Conservation (phyloP, 2,113 vertebrate genomes). For the Nothoprocta pentlandii region DNA sequence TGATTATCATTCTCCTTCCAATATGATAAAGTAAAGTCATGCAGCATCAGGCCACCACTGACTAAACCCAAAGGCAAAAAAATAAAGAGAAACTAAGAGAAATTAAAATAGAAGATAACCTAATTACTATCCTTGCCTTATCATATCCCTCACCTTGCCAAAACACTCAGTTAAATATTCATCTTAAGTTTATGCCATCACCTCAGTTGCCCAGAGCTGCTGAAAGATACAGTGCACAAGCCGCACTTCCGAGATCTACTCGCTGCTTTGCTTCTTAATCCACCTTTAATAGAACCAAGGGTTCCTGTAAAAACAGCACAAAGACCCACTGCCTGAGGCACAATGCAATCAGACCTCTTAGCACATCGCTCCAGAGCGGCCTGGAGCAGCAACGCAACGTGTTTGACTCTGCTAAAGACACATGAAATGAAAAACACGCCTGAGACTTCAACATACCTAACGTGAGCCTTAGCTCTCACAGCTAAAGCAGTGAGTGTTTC, state of each 20-base stretch:
- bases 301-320: not conserved
- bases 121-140: conserved; percentile 5
- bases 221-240: not conserved
- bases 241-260: not conserved
- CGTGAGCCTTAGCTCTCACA: not conserved
- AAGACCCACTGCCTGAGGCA: not conserved
- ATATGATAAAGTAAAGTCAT: not conserved
- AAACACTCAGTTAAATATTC: conserved; percentile 13
- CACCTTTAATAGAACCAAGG: not conserved
- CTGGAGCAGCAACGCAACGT: not conserved
- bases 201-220: not conserved
- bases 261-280: not conserved
- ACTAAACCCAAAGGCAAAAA: conserved; percentile 32
- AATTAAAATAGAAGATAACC: conserved; percentile 23
- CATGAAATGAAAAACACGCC: not conserved
- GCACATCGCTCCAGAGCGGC: not conserved
- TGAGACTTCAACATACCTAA: not conserved
- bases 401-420: not conserved
- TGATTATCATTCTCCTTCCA: not conserved
- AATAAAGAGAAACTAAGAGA: conserved; percentile 41
- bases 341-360: not conserved
- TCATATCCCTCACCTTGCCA: conserved; percentile 5
- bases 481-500: not conserved
- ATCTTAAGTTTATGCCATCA: not conserved
- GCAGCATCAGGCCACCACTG: not conserved